A percentile compares a stretch with the other conserved stretches of the same genome.
These are phyloP conservation scores for Saccopteryx bilineata DNA, from an alignment of 2,113 vertebrate species.

Conservation along the genomic window DNA sequence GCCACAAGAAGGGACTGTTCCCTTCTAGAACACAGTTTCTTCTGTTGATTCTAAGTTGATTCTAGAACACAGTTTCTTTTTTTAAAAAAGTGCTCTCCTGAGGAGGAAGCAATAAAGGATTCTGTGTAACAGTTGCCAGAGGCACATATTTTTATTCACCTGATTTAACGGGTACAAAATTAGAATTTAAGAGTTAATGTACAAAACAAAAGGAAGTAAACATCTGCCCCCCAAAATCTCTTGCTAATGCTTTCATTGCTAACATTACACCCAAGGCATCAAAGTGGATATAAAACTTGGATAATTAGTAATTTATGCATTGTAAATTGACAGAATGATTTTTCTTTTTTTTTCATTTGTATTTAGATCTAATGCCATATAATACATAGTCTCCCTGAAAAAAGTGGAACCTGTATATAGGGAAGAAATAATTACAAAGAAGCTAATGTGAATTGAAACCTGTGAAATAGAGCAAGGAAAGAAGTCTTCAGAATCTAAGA, in stretches of 20 bases:
- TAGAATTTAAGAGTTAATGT: not conserved
- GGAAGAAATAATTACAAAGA: slow-evolving; percentile 10
- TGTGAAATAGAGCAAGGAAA: slow-evolving; percentile 1
- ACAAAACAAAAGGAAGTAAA: slow-evolving; percentile 41
- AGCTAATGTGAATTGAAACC: slow-evolving; percentile 55
- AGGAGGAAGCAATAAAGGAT: slow-evolving; percentile 44
- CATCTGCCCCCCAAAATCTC: not conserved
- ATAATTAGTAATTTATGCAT: not conserved
- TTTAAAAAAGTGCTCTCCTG: slow-evolving; percentile 32
- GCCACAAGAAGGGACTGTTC: slow-evolving; percentile 1
- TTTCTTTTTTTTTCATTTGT: not conserved
- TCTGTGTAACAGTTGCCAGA: slow-evolving; percentile 19
- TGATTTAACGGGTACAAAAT: slow-evolving; percentile 50
- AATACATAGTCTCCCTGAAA: not conserved
- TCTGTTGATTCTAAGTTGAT: too few relatives aligned
- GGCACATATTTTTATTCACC: slow-evolving; percentile 23
- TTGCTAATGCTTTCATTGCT: slow-evolving; percentile 39
- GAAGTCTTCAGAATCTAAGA: slow-evolving; percentile 20
- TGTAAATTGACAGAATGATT: slow-evolving; percentile 46
- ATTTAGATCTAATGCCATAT: not conserved
- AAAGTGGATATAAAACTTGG: not conserved
- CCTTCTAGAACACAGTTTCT: slow-evolving; percentile 1
- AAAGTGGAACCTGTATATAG: not conserved
- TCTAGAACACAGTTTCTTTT: slow-evolving; percentile 15
- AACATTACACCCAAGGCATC: not conserved